These are phyloP conservation scores for Parnassius orleans DNA, from an alignment of 2,888 invertebrate genomes.

Conservation along the genomic window DNA sequence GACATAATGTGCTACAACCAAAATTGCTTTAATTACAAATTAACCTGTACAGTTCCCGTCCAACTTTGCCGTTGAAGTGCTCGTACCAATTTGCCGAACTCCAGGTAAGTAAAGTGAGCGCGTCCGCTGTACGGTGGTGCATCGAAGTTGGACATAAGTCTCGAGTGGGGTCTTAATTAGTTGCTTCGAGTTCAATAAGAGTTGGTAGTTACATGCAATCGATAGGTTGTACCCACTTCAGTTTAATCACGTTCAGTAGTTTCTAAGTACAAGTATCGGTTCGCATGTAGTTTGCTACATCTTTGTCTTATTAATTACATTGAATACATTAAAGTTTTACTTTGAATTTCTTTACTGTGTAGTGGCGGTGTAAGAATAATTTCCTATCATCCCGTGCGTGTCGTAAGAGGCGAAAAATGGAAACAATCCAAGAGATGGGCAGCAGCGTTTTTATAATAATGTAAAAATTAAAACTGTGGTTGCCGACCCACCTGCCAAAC, in stretches of 20 bases:
- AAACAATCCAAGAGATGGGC: too few species aligned
- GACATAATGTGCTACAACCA: too few species aligned
- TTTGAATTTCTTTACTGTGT: too few species aligned
- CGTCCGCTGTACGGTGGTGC: constrained; percentile 28
- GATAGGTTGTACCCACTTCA: constrained; percentile 32
- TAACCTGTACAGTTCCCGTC: constrained; percentile 7
- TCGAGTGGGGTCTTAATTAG: constrained; percentile 38
- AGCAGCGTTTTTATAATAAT: too few species aligned
- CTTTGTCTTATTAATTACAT: constrained; percentile 1
- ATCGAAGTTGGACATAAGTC: constrained; percentile 32
- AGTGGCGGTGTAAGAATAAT: too few species aligned
- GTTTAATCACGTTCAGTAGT: constrained; percentile 21
- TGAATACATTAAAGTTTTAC: too few species aligned
- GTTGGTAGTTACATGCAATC: constrained; percentile 31
- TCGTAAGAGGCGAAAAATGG: too few species aligned
- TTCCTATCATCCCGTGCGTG: too few species aligned
- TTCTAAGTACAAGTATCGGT: constrained; percentile 3
- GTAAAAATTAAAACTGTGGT: too few species aligned
- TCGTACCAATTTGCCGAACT: constrained; percentile 25
- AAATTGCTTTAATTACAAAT: background rate
- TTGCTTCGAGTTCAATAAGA: constrained; percentile 33
- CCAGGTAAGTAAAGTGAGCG: constrained; percentile 21
- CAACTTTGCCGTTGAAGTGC: constrained; percentile 18
- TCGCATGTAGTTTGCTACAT: background rate
- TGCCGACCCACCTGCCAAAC: too few species aligned